Evolutionary conservation across 2,797 vertebrate species (phyloP), one percentile per base, ranked within the genome.

Genomic region (Gadopsis bispinosus): DNA sequence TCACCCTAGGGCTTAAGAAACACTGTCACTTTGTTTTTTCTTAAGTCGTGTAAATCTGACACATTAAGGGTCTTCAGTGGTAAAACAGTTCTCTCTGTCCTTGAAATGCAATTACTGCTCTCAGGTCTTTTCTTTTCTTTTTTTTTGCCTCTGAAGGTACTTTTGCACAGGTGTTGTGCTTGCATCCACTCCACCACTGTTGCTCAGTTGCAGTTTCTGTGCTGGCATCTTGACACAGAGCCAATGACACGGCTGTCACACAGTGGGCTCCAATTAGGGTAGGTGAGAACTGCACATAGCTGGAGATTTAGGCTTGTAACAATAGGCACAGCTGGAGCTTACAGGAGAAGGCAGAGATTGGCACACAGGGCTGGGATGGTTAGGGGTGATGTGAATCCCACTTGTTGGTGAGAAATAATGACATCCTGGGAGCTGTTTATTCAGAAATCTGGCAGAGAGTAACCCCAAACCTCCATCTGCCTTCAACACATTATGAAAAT

Each of bases 191-290:
- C 66, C 67, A 45, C 48, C 22, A 22, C 86, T 67, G 73, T 69
- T 89, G 83, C 83, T 86, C 88, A 79, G 81, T 79, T 83, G 72
- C 88, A 90, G 22, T 80, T 83, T 59, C 79, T 84, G 83, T 73
- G 84, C 73, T 90, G 89, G 91, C 89, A 90, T 90, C 87, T 87
- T 91, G 93, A 92, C 92, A 92, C 83, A 60, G 88, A 90, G 87
- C 85, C 79, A 69, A 74, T 91, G 92, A 91, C 92, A 92, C 3
- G 74, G 71, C 90, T 92, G 92, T 94, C 92, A 94, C 88, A 87
- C 78, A 79, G 65, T 82, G 78, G 83, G 91, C 79, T 89, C 92
- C 90, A 93, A 94, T 93, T 94, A 93, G 90, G 75, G 75, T 12
- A 70, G 89, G 82, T 88, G 90, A 92, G 90, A 88, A 78, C 83